Percentiles rank a stretch among this genome's conserved stretches.
phyloP scores from a whole-genome alignment of 2,888 invertebrate genomes.

The Leucophenga montana region DNA sequence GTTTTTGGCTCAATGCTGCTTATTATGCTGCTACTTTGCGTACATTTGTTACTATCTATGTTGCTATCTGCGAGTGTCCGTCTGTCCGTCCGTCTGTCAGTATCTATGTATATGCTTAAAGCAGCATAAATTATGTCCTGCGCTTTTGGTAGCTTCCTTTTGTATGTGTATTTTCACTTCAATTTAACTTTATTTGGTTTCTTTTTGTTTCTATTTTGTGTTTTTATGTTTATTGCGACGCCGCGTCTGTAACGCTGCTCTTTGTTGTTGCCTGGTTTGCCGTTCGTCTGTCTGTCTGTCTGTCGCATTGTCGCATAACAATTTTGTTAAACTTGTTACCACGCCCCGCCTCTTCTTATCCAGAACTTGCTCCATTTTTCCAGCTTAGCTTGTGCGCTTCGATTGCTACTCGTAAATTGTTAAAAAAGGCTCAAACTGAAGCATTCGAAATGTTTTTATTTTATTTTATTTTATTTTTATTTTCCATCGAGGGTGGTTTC shows the following conservation, averaged over 20 bases:
- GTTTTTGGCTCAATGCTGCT: too few relatives aligned
- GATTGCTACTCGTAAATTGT: background rate
- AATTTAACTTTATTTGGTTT: slow-evolving; percentile 7
- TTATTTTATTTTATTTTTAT: too few relatives aligned
- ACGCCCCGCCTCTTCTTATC: background rate
- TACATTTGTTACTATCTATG: slow-evolving; percentile 27
- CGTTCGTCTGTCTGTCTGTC: too few relatives aligned
- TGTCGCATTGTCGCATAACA: too few relatives aligned
- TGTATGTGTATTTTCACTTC: slow-evolving; percentile 10
- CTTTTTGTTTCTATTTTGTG: background rate
- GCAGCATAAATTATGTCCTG: slow-evolving; percentile 44
- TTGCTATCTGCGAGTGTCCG: background rate
- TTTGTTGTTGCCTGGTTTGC: slow-evolving; percentile 29
- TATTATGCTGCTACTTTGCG: too few relatives aligned
- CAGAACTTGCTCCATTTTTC: background rate
- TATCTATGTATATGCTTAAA: background rate
- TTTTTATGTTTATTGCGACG: slow-evolving; percentile 64
- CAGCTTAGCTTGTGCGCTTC: background rate
- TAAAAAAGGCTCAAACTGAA: too few relatives aligned
- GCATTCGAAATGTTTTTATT: background rate
- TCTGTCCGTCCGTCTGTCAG: background rate
- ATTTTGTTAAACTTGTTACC: background rate
- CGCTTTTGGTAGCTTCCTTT: background rate
- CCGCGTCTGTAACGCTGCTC: slow-evolving; percentile 50
- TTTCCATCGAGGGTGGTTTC: background rate